Percentiles rank a stretch among this genome's conserved stretches.
These are phyloP conservation scores for Chroicocephalus ridibundus DNA, from an alignment of 2,113 vertebrate genomes.

Conservation along the genomic window DNA sequence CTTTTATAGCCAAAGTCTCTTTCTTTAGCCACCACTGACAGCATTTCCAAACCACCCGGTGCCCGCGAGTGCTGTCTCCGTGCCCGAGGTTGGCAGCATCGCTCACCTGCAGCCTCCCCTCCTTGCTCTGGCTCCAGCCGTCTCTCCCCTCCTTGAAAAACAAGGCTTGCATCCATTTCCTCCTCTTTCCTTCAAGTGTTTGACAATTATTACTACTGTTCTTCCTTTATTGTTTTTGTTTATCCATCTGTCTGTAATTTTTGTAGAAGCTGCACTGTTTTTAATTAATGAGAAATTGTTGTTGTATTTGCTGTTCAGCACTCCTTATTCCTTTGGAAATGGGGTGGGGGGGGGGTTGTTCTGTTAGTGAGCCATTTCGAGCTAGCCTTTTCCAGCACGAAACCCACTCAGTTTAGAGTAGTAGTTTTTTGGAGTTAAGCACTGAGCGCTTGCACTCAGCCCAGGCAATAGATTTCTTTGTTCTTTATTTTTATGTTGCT, in stretches of 20 bases:
- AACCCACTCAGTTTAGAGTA: background rate
- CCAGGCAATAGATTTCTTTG: background rate
- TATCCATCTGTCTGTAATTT: slow-evolving; percentile 8
- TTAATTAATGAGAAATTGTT: background rate
- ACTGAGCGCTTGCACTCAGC: background rate
- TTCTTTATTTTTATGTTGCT: background rate
- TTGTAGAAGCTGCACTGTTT: background rate
- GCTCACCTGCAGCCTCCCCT: background rate
- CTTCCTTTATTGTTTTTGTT: background rate
- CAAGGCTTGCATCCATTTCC: background rate
- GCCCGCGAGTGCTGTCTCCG: rapidly evolving
- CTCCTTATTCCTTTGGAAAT: background rate
- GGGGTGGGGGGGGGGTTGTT: background rate
- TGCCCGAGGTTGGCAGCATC: background rate
- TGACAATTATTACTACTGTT: background rate
- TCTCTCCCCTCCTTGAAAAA: background rate
- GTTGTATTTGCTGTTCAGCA: background rate
- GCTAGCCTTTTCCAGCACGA: background rate
- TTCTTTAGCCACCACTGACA: background rate
- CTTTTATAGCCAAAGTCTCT: background rate
- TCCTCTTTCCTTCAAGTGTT: background rate
- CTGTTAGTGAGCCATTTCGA: background rate
- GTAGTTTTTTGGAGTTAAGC: background rate
- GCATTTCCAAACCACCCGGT: background rate
- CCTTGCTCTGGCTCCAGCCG: background rate